Evolutionary conservation across 2,113 vertebrate species (phyloP).

Genomic region (Glaucidium brasilianum): DNA sequence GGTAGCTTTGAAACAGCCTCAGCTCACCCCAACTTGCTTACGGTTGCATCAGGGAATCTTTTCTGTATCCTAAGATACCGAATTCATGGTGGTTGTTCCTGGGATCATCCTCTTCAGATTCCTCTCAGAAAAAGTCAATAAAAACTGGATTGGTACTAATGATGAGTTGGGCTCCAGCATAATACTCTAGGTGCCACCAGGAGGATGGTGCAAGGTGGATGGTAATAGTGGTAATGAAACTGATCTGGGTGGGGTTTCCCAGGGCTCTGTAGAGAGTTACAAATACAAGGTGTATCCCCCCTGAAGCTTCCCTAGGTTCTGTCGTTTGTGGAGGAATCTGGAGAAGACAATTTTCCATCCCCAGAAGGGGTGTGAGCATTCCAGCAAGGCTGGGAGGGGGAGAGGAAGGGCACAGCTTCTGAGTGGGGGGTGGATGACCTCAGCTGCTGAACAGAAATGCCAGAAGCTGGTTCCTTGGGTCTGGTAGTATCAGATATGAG

Average conservation of each 20-base stretch:
- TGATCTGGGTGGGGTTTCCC: not conserved
- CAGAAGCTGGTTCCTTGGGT: not conserved
- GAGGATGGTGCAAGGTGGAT: not conserved
- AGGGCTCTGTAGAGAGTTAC: not conserved
- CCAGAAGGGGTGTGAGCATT: not conserved
- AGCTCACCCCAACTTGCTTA: not conserved
- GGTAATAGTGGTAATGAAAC: not conserved
- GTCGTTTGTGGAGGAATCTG: not conserved
- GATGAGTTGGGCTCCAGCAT: not conserved
- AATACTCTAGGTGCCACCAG: not conserved
- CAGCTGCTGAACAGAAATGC: not conserved
- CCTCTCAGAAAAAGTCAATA: not conserved
- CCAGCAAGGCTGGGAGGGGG: not conserved
- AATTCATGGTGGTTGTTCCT: not conserved
- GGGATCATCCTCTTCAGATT: not conserved
- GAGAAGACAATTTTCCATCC: not conserved
- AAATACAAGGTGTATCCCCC: not conserved
- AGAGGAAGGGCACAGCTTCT: not conserved
- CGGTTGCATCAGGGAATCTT: not conserved
- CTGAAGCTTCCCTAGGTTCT: not conserved
- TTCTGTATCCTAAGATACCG: not conserved
- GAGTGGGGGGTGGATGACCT: not conserved
- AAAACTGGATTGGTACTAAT: not conserved
- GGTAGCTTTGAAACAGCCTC: not conserved
- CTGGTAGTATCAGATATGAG: not conserved